Evolutionary conservation across 1,140 invertebrate species (phyloP).

Genomic region (Cryptotermes secundus): DNA sequence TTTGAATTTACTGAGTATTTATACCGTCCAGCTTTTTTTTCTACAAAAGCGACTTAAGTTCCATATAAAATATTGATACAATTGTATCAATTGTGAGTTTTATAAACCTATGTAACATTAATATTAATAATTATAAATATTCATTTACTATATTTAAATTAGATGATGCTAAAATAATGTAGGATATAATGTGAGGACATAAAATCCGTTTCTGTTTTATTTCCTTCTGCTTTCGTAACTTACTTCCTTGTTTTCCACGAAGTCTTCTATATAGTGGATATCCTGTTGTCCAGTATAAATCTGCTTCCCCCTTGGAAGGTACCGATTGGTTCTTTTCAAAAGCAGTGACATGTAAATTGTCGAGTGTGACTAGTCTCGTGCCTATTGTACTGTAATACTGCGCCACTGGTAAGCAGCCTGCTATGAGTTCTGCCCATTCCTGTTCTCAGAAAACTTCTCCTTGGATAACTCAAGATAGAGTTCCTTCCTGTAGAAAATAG

Average conservation of each 20-base stretch:
- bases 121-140: too few species aligned
- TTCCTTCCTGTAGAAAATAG: background rate
- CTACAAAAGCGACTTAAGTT: background rate
- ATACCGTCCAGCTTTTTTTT: background rate
- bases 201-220: too few species aligned
- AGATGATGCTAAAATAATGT: too few species aligned
- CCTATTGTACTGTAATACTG: background rate
- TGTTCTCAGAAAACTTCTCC: background rate
- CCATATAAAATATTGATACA: background rate
- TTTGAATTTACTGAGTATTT: background rate
- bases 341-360: background rate
- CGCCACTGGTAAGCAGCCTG: background rate
- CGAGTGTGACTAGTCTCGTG: background rate
- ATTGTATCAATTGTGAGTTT: too few species aligned
- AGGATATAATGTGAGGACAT: too few species aligned
- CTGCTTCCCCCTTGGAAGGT: background rate
- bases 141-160: too few species aligned
- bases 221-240: too few species aligned
- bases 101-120: too few species aligned
- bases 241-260: background rate
- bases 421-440: background rate
- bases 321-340: background rate
- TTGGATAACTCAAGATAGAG: background rate
- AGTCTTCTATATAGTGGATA: background rate
- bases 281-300: background rate